Conservation (phyloP, 2,797 vertebrate species). For the Phoxinus dragarum region DNA sequence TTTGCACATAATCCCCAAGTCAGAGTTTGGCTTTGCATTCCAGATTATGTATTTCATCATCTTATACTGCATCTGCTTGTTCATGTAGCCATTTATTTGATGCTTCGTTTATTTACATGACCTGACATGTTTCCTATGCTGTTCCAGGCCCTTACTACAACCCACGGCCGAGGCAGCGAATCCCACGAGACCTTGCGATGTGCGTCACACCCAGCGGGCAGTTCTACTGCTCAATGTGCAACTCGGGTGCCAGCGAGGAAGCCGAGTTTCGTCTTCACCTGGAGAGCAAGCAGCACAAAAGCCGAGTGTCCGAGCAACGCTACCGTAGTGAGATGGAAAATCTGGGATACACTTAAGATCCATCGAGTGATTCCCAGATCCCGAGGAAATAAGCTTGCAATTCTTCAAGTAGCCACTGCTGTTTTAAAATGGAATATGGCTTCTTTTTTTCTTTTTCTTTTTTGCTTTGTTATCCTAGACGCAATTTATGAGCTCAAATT, state of each 20-base stretch:
- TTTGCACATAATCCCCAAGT: not conserved
- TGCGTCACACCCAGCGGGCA: slow-evolving; percentile 97
- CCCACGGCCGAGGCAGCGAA: slow-evolving; percentile 92
- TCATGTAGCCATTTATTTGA: not conserved
- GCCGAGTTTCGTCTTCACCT: slow-evolving; percentile 94
- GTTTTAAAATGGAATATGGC: not conserved
- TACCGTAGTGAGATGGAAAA: slow-evolving; percentile 98
- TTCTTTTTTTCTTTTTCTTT: not conserved
- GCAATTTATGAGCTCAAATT: not conserved
- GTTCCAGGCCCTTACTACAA: slow-evolving; percentile 93
- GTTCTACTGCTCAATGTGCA: slow-evolving; percentile 99
- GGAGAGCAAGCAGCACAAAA: slow-evolving; percentile 98
- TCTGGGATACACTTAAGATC: slow-evolving; percentile 90
- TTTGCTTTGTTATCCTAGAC: not conserved
- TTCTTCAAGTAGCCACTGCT: slow-evolving; percentile 44
- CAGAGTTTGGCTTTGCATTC: not conserved
- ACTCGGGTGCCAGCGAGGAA: slow-evolving; percentile 93
- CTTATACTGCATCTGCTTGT: not conserved
- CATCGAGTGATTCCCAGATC: not conserved
- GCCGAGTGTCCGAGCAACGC: slow-evolving; percentile 94
- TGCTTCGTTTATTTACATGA: not conserved
- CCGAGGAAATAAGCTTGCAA: not conserved
- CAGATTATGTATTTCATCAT: not conserved
- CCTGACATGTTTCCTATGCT: slow-evolving; percentile 6
- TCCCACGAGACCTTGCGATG: slow-evolving; percentile 97